Evolutionary conservation across 2,888 invertebrate genomes (phyloP).

Genomic region (Euzetes globulus): DNA sequence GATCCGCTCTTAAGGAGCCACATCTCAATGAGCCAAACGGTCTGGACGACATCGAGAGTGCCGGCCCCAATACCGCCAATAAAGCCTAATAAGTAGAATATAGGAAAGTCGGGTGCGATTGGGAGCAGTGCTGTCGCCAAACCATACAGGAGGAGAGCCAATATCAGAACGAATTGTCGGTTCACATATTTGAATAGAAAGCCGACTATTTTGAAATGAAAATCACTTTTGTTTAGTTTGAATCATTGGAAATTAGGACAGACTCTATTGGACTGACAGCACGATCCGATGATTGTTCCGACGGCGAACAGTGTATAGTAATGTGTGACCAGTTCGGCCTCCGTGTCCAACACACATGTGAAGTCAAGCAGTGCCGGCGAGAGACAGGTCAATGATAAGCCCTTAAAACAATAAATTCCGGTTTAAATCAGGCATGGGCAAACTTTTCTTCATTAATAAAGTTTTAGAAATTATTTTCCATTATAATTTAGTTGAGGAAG

Average conservation of each 20-base stretch:
- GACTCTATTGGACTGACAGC: background rate
- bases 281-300: conserved; percentile 13
- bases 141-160: background rate
- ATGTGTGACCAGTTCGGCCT: background rate
- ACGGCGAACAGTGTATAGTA: conserved; percentile 12
- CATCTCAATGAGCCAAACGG: conserved; percentile 25
- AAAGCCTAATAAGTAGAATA: background rate
- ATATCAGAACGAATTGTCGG: background rate
- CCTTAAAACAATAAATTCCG: too few relatives aligned
- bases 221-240: too few relatives aligned
- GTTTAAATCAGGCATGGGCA: too few relatives aligned
- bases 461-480: too few relatives aligned
- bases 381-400: background rate
- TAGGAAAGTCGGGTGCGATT: background rate
- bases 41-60: background rate
- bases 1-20: conserved; percentile 8
- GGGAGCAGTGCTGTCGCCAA: background rate
- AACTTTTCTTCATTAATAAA: too few relatives aligned
- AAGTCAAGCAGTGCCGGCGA: conserved; percentile 12
- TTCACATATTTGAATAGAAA: conserved; percentile 22
- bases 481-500: too few relatives aligned
- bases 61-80: conserved; percentile 14
- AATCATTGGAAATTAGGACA: too few relatives aligned
- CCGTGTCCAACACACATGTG: background rate
- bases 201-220: conserved; percentile 4